Conservation (phyloP, 2,888 invertebrate genomes). For the Teleogryllus oceanicus region DNA sequence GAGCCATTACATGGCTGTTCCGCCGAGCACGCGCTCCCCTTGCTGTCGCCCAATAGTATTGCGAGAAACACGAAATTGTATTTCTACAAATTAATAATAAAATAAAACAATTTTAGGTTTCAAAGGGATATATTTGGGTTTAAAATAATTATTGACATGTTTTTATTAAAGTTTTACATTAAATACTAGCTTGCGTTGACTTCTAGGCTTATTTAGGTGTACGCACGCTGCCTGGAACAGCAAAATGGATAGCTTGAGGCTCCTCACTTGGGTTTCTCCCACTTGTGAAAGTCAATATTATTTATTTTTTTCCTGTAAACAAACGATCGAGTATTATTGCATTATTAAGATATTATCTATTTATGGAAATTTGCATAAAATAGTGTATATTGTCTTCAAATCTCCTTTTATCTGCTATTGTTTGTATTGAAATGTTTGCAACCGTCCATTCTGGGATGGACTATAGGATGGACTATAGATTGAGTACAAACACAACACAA, state of each 20-base stretch:
- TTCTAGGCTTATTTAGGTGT: constrained; percentile 12
- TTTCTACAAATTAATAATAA: neutral
- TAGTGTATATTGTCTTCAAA: too few species aligned
- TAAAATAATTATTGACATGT: too few species aligned
- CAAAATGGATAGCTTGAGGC: constrained; percentile 30
- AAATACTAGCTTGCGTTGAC: too few species aligned
- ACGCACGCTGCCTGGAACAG: constrained; percentile 23
- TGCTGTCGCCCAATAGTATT: constrained; percentile 21
- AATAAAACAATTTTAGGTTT: neutral
- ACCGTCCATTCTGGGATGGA: too few species aligned
- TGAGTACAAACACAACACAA: too few species aligned
- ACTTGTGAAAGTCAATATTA: constrained; percentile 31
- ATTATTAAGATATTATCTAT: neutral
- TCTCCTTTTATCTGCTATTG: too few species aligned
- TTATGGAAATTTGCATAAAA: too few species aligned
- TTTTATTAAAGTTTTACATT: too few species aligned
- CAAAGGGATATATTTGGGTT: neutral
- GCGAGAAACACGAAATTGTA: neutral
- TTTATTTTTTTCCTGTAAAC: constrained; percentile 23
- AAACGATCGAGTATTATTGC: neutral
- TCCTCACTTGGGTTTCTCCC: constrained; percentile 27
- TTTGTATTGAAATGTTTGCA: too few species aligned
- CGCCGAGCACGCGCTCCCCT: constrained; percentile 25
- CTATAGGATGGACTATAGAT: too few species aligned
- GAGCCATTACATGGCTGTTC: constrained; percentile 34